Evolutionary conservation across 2,113 vertebrate genomes (phyloP), one percentile per base, ranked within the genome.

Genomic region (Takifugu flavidus): DNA sequence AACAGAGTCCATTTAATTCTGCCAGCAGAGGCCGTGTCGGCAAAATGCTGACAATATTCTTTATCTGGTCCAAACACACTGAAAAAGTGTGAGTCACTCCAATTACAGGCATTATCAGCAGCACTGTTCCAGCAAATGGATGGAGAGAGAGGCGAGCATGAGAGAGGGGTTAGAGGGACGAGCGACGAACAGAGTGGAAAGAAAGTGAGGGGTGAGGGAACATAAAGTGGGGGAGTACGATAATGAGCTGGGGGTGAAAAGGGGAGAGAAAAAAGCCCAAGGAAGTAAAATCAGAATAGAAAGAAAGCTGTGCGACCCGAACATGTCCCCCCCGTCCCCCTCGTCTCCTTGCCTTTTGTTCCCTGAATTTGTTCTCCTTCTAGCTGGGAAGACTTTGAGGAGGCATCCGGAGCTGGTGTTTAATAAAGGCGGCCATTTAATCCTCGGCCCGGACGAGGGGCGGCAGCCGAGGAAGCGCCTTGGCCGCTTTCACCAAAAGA

Each of bases 21-120:
- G 84, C 83, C 89, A 84, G 85, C 87, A 82, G 83, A 87, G 86
- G 85, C 87, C 87, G 80, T 89, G 87, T 86, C 84, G 82, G 87
- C 82, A 86, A 83, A 89, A 88, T 65, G 85, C 86, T 87, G 84
- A 87, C 84, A 86, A 87, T 84, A 83, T 87, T 87, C 89, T 90
- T 90, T 90, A 92, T 92, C 90, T 88, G 88, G 79, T 84, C 84
- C 82, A 89, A 92, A 90, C 88, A 90, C 81, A 86, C 87, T 85
- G 86, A 82, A 86, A 90, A 83, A 79, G 88, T 82, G 88, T 79
- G 82, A 90, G 88, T 91, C 89, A 82, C 79, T 90, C 86, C 89
- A 90, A 90, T 90, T 89, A 90, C 86, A 83, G 84, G 83, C 84
- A 89, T 91, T 91, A 91, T 91, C 89, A 87, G 82, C 82, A 62